These are phyloP conservation scores for Brotula barbata DNA, from an alignment of 2,797 vertebrate species.

Conservation along the genomic window DNA sequence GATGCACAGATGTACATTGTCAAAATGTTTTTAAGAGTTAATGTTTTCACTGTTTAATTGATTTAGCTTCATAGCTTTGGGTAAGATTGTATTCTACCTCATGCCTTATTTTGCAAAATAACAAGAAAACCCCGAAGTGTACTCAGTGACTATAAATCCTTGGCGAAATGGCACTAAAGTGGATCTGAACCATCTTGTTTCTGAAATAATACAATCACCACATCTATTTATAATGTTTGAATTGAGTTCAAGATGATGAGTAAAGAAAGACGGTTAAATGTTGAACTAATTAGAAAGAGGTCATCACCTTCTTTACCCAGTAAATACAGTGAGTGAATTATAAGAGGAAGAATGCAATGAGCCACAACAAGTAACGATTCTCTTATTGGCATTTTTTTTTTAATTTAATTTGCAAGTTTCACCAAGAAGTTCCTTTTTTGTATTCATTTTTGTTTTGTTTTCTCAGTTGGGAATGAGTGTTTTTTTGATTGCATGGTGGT, in stretches of 20 bases:
- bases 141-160: slow-evolving; percentile 28
- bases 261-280: too few species aligned
- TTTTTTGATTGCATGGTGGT: slow-evolving; percentile 60
- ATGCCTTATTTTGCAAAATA: slow-evolving; percentile 26
- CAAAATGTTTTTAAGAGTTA: slow-evolving; percentile 14
- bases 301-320: slow-evolving; percentile 26
- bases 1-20: slow-evolving; percentile 40
- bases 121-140: slow-evolving; percentile 17
- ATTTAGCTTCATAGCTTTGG: slow-evolving; percentile 32
- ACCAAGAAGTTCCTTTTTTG: slow-evolving; percentile 44
- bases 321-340: slow-evolving; percentile 25
- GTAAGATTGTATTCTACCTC: slow-evolving; percentile 58
- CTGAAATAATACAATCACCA: slow-evolving; percentile 46
- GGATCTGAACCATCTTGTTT: slow-evolving; percentile 18
- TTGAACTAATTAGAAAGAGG: slow-evolving; percentile 1
- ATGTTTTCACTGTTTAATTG: slow-evolving; percentile 26
- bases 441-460: slow-evolving; percentile 42
- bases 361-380: slow-evolving; percentile 13
- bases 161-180: slow-evolving; percentile 14
- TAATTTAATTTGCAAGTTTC: slow-evolving; percentile 59
- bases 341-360: slow-evolving; percentile 36
- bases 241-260: slow-evolving; percentile 27
- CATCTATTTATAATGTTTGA: slow-evolving; percentile 30
- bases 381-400: slow-evolving; percentile 19
- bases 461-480: slow-evolving; percentile 40